phyloP scores from a whole-genome alignment of 2,797 vertebrate genomes.

The Decapterus maruadsi region DNA sequence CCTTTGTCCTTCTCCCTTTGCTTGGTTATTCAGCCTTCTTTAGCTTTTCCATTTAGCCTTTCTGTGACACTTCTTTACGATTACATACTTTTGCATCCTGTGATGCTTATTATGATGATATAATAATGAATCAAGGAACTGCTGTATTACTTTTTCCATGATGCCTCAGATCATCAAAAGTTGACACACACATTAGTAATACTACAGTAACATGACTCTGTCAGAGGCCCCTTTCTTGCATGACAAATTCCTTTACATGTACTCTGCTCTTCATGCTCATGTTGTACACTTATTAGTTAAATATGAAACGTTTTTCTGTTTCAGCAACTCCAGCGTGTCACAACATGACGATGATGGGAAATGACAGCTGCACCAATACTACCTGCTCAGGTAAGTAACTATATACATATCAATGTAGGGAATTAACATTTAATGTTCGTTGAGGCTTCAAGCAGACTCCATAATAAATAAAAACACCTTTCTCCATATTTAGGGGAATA shows the following conservation, averaged over 20 bases:
- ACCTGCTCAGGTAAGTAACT: constrained; percentile 72
- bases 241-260: not conserved
- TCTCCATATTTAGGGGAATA: not conserved
- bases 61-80: too few relatives aligned
- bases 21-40: too few relatives aligned
- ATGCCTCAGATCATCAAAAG: too few relatives aligned
- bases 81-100: too few relatives aligned
- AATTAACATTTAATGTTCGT: constrained; percentile 26
- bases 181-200: not conserved
- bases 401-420: not conserved
- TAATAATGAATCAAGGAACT: too few relatives aligned
- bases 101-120: too few relatives aligned
- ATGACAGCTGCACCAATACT: constrained; percentile 12
- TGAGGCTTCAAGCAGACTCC: constrained; percentile 9
- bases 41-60: too few relatives aligned
- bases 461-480: not conserved
- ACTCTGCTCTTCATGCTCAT: not conserved
- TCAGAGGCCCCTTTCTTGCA: too few relatives aligned
- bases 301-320: constrained; percentile 37
- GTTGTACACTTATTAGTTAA: not conserved
- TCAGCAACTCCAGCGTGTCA: constrained; percentile 23
- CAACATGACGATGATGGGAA: not conserved
- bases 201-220: not conserved
- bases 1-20: too few relatives aligned
- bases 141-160: too few relatives aligned